These are phyloP conservation scores for Rapana venosa DNA, from an alignment of 2,888 invertebrate species.

Conservation along the genomic window DNA sequence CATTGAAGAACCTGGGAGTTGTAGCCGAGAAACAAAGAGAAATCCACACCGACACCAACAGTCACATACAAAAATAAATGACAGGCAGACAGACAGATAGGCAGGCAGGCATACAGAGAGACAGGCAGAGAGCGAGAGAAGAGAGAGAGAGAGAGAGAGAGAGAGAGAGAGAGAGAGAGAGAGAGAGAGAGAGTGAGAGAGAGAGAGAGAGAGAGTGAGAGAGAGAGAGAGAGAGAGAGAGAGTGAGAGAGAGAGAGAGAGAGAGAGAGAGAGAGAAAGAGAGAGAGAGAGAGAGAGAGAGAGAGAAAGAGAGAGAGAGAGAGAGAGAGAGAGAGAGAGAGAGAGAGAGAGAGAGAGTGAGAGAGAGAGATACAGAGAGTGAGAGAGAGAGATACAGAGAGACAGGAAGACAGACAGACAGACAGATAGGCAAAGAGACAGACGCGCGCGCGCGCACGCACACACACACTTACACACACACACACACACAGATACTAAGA, in stretches of 20 bases:
- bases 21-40: too few relatives aligned
- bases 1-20: too few relatives aligned
- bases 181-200: neutral
- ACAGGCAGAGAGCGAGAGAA: too few relatives aligned
- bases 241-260: neutral
- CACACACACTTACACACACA: too few relatives aligned
- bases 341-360: conserved; percentile 6
- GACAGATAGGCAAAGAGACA: neutral
- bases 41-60: too few relatives aligned
- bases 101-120: too few relatives aligned
- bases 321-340: conserved; percentile 29
- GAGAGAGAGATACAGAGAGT: conserved; percentile 21
- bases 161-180: neutral
- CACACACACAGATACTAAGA: too few relatives aligned
- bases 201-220: conserved; percentile 14
- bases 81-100: too few relatives aligned
- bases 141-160: too few relatives aligned
- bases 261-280: conserved; percentile 7
- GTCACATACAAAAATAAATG: too few relatives aligned
- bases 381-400: too few relatives aligned
- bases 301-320: conserved; percentile 24
- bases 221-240: too few relatives aligned
- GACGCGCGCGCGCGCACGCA: neutral
- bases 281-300: neutral
- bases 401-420: neutral